A percentile compares a stretch with the other conserved stretches of the same genome.
These are phyloP conservation scores for Saccopteryx bilineata DNA, from an alignment of 2,113 vertebrate genomes.

Conservation along the genomic window DNA sequence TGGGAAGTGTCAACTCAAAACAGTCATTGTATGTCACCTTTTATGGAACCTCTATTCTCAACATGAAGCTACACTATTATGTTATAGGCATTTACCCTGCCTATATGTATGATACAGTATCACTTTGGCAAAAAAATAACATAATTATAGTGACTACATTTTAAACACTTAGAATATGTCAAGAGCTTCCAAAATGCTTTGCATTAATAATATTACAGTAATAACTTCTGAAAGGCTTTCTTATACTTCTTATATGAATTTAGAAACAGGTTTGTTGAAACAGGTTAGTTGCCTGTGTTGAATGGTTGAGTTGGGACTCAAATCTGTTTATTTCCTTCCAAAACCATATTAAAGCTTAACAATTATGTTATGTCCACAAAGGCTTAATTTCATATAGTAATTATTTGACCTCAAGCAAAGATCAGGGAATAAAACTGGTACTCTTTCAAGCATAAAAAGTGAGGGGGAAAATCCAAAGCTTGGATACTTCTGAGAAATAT, in stretches of 20 bases:
- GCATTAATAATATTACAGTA: not conserved
- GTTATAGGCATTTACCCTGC: not conserved
- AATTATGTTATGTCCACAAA: not conserved
- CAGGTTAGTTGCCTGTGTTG: not conserved
- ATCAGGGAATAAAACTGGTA: constrained; percentile 16
- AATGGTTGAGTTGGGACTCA: not conserved
- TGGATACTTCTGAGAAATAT: not conserved
- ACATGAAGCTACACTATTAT: not conserved
- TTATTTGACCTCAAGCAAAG: constrained; percentile 43
- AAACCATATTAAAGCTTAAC: constrained; percentile 12
- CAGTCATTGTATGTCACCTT: not conserved
- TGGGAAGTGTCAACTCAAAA: not conserved
- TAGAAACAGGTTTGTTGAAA: constrained; percentile 5
- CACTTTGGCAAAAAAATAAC: constrained; percentile 21
- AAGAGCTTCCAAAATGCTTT: constrained; percentile 2
- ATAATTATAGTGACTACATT: not conserved
- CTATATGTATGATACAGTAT: not conserved
- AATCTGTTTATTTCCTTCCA: constrained; percentile 26
- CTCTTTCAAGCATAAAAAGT: not conserved
- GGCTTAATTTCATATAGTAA: not conserved
- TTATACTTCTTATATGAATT: constrained; percentile 2
- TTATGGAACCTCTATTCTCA: not conserved
- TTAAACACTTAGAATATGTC: not conserved
- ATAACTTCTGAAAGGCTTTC: not conserved
- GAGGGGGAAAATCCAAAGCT: not conserved